Conservation (phyloP, 2,888 invertebrate genomes). For the Trichogramma evanescens region DNA sequence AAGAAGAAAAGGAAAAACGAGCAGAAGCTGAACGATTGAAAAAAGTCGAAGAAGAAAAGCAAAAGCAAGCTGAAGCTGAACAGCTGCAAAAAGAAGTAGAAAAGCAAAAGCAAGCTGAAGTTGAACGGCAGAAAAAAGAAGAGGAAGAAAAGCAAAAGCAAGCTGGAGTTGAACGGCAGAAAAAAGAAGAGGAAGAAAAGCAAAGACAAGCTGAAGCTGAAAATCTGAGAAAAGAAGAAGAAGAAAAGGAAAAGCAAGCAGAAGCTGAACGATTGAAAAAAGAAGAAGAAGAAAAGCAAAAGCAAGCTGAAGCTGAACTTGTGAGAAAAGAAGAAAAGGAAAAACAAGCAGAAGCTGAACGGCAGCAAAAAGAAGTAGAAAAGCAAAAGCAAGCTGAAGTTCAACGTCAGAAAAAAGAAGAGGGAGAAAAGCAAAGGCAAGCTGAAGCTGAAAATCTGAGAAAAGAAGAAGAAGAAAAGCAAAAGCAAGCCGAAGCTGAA, state of each 20-base stretch:
- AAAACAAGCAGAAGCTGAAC: slow-evolving; percentile 24
- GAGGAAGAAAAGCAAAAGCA: slow-evolving; percentile 17
- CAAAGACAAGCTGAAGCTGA: slow-evolving; percentile 22
- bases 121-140: slow-evolving; percentile 20
- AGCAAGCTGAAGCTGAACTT: slow-evolving; percentile 16
- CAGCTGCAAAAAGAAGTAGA: slow-evolving; percentile 23
- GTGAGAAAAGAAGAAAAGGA: slow-evolving; percentile 5
- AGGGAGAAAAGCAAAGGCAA: slow-evolving; percentile 14
- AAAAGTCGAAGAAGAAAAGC: slow-evolving; percentile 21
- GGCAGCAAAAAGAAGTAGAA: too few species aligned
- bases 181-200: slow-evolving; percentile 21
- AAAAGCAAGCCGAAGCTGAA: slow-evolving; percentile 10
- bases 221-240: slow-evolving; percentile 26
- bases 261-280: slow-evolving; percentile 17
- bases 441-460: too few species aligned
- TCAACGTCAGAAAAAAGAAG: slow-evolving; percentile 8
- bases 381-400: slow-evolving; percentile 19
- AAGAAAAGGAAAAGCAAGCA: slow-evolving; percentile 31
- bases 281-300: slow-evolving; percentile 22
- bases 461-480: slow-evolving; percentile 21
- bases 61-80: slow-evolving; percentile 10
- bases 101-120: slow-evolving; percentile 19
- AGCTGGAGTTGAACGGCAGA: slow-evolving; percentile 20
- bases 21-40: slow-evolving; percentile 18
- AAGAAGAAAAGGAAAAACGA: slow-evolving; percentile 19